A percentile compares a stretch with the other conserved stretches of the same genome.
phyloP scores from a whole-genome alignment of 2,797 vertebrate species.

The Cirrhinus molitorella region DNA sequence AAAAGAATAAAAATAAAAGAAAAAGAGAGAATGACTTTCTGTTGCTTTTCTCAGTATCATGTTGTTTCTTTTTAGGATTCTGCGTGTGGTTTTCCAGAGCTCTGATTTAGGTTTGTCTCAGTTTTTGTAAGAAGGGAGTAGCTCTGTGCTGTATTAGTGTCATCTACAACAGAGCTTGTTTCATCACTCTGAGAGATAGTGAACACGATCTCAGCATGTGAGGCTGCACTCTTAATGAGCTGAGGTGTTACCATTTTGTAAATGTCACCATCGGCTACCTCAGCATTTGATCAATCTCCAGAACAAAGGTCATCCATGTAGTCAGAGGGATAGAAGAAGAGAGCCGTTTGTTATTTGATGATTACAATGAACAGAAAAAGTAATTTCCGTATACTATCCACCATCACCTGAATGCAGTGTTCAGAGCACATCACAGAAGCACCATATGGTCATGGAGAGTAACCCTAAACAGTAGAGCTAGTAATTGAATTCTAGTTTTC shows the following conservation, averaged over 20 bases:
- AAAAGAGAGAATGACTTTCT: not conserved
- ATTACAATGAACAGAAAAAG: constrained; percentile 74
- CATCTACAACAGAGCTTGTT: constrained; percentile 37
- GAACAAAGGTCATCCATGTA: constrained; percentile 83
- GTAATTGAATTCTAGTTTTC: not conserved
- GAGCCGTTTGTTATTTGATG: constrained; percentile 79
- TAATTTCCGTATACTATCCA: constrained; percentile 50
- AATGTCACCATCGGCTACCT: constrained; percentile 82
- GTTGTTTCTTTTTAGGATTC: not conserved
- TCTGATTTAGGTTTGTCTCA: not conserved
- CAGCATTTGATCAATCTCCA: constrained; percentile 85
- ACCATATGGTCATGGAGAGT: not conserved
- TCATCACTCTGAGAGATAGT: constrained; percentile 41
- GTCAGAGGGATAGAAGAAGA: constrained; percentile 69
- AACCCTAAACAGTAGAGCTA: not conserved
- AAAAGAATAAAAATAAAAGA: not conserved
- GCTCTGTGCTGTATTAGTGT: not conserved
- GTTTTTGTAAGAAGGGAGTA: not conserved
- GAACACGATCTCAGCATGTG: constrained; percentile 31
- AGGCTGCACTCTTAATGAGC: constrained; percentile 81
- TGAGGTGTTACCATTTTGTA: constrained; percentile 82
- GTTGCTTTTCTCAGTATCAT: not conserved
- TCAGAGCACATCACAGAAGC: not conserved
- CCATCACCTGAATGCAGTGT: not conserved
- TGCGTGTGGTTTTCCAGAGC: not conserved